These are phyloP conservation scores for Saguinus midas DNA, from an alignment of 2,113 vertebrate genomes.

Conservation along the genomic window DNA sequence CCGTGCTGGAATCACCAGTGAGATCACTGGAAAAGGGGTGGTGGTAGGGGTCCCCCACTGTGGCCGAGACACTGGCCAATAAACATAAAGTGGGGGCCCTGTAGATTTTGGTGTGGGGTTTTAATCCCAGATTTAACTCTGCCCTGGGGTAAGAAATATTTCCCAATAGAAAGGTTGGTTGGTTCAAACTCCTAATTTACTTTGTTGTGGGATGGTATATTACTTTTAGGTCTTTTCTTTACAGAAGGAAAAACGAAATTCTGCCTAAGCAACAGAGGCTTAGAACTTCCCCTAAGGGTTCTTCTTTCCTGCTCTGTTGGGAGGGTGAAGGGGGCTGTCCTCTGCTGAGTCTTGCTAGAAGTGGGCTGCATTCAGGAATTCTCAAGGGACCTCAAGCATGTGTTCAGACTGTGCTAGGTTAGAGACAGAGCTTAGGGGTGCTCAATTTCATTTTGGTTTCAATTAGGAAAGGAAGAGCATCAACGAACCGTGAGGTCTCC, in stretches of 20 bases:
- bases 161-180: neutral
- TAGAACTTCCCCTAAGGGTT: neutral
- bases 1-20: neutral
- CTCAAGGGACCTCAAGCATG: neutral
- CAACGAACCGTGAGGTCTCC: conserved; percentile 83
- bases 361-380: neutral
- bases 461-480: neutral
- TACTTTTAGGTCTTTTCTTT: neutral
- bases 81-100: fast-evolving
- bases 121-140: neutral
- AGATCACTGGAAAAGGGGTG: neutral
- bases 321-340: neutral
- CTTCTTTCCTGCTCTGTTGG: neutral
- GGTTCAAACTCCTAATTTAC: neutral
- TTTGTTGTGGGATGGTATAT: neutral
- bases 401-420: neutral
- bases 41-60: neutral
- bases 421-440: neutral
- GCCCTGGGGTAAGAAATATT: neutral
- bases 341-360: neutral
- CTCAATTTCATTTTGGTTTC: neutral
- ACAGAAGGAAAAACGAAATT: neutral
- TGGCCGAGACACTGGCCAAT: neutral
- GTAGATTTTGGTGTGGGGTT: neutral
- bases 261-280: neutral